phyloP scores from a whole-genome alignment of 2,797 vertebrate species.

The Apogon talboti region DNA sequence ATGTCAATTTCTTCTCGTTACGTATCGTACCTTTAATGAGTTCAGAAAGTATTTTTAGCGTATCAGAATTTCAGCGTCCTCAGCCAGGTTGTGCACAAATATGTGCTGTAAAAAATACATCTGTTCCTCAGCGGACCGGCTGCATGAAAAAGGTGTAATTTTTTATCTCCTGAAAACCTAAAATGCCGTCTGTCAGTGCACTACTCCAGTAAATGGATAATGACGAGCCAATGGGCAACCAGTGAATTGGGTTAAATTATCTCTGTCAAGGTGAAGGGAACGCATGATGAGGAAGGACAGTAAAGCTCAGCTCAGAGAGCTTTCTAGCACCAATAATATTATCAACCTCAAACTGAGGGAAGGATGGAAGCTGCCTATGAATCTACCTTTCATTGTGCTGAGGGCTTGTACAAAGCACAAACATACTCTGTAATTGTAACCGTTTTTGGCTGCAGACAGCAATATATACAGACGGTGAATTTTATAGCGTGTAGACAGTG shows the following conservation, averaged over 20 bases:
- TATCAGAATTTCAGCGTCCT: constrained; percentile 50
- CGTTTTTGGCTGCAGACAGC: constrained; percentile 70
- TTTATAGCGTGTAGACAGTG: constrained; percentile 24
- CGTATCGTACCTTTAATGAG: neutral
- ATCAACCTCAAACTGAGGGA: constrained; percentile 50
- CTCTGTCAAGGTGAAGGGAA: constrained; percentile 38
- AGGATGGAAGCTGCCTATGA: constrained; percentile 40
- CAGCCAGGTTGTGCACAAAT: constrained; percentile 42
- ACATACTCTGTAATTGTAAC: constrained; percentile 72
- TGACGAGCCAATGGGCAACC: constrained; percentile 49
- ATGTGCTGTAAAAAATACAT: constrained; percentile 19
- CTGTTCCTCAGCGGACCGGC: neutral
- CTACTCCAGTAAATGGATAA: constrained; percentile 52
- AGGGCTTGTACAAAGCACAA: constrained; percentile 82
- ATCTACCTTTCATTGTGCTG: constrained; percentile 70
- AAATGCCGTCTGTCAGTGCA: constrained; percentile 24
- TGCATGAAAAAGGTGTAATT: neutral
- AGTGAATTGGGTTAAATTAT: constrained; percentile 61
- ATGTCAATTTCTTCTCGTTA: no score
- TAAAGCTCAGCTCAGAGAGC: constrained; percentile 36
- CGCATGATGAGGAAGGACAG: constrained; percentile 30
- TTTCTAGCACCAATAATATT: constrained; percentile 48
- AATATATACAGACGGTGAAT: constrained; percentile 74
- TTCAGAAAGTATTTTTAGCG: constrained; percentile 25
- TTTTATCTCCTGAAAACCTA: constrained; percentile 25